Percentiles rank a stretch among this genome's conserved stretches.
phyloP scores from a whole-genome alignment of 2,797 vertebrate genomes.

The Eulemur coronatus region DNA sequence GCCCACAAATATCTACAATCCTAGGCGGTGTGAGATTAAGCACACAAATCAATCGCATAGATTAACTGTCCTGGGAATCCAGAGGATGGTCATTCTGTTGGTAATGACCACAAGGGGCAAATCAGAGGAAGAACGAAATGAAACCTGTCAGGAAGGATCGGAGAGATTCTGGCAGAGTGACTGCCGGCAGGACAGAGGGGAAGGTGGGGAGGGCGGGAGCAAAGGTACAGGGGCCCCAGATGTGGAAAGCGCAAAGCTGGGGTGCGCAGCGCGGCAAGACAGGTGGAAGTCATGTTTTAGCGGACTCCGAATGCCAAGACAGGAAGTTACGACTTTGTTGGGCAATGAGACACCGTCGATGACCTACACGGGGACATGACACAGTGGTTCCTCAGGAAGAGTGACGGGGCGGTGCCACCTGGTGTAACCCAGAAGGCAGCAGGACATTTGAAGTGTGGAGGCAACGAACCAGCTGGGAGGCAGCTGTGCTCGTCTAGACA shows the following conservation, averaged over 20 bases:
- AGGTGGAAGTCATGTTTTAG: neutral
- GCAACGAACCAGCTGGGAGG: neutral
- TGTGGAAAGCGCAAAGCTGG: neutral
- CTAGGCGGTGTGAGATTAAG: neutral
- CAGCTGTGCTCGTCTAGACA: neutral
- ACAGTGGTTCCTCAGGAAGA: neutral
- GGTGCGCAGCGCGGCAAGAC: neutral
- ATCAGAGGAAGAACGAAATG: neutral
- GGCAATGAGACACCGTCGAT: neutral
- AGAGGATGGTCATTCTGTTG: neutral
- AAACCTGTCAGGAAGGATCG: neutral
- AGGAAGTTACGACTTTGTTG: neutral
- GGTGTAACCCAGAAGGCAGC: neutral
- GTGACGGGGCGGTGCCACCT: neutral
- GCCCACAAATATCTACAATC: neutral
- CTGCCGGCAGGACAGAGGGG: neutral
- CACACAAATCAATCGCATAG: neutral
- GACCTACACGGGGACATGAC: neutral
- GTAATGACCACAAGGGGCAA: neutral
- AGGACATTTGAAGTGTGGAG: neutral
- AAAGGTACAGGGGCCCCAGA: accelerated
- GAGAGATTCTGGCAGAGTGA: neutral
- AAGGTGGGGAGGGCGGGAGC: neutral
- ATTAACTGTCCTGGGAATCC: neutral
- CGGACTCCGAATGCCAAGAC: neutral